phyloP scores from a whole-genome alignment of 2,113 vertebrate genomes.

The Geothlypis trichas region DNA sequence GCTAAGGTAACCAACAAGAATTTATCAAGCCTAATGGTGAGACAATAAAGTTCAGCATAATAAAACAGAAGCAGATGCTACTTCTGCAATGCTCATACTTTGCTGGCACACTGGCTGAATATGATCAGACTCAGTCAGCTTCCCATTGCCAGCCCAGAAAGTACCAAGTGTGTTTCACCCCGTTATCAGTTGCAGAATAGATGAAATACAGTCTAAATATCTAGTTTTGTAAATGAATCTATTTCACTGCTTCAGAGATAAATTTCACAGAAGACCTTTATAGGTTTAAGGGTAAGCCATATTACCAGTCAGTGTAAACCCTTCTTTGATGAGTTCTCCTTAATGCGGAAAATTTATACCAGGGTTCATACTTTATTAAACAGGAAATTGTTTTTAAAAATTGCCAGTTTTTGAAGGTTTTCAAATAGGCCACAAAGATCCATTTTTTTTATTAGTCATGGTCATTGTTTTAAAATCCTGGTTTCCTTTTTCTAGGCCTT shows the following conservation, averaged over 20 bases:
- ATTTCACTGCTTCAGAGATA: not conserved
- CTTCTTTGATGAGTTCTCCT: not conserved
- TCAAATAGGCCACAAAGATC: not conserved
- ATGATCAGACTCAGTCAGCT: not conserved
- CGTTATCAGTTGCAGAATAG: not conserved
- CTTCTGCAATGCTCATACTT: not conserved
- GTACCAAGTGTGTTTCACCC: not conserved
- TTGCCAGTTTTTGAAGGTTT: not conserved
- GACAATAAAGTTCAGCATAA: not conserved
- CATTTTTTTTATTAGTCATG: accelerated
- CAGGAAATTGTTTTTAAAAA: not conserved
- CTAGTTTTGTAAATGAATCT: not conserved
- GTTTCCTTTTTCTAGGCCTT: not conserved
- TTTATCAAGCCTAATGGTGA: not conserved
- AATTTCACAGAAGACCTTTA: not conserved
- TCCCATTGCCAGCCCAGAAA: not conserved
- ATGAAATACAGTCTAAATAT: not conserved
- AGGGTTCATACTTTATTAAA: not conserved
- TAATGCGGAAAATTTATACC: not conserved
- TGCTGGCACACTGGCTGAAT: not conserved
- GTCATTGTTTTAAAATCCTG: not conserved
- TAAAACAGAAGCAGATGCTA: not conserved
- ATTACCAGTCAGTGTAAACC: not conserved
- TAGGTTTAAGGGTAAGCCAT: not conserved
- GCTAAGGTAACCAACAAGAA: not conserved